Base-by-base conservation (phyloP, 1,140 invertebrate genomes). In the Leptonema lineaticorne region DNA sequence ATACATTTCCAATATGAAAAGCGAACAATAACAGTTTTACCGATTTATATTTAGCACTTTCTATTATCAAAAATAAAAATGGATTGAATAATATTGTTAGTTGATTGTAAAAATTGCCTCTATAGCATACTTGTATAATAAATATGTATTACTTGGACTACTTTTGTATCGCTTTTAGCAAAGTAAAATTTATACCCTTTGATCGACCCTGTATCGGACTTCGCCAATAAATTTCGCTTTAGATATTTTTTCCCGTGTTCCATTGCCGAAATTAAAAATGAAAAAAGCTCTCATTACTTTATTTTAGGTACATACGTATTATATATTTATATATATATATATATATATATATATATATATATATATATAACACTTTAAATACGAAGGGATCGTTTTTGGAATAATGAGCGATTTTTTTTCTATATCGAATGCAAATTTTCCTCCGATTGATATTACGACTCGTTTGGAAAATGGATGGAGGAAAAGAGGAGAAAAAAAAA, bases 201-300 rank as follows among this genome's bases (percentile, higher is more conserved):
- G 50, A 53, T 53, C 50, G 50, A 26, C 50, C 50, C 50, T 9
- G 20, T 22, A 20, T 48, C 46, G 46, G 8, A 18, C 6, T 22
- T 18, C 22, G 46, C 18, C 50, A 14, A 53, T 53, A 53, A 53
- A 53, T 53, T 22, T 24, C 37, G 37, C n/a, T 41, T 4, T 16
- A 1, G 37, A 41, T 41, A 41, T 48, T 48, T 48, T 20, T 11
- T 14, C 37, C 22, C 50, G 50, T 41, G 37, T 9, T 48, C 16
- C n/a, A n/a, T n/a, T 48, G 18, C 24, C 50, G n/a, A 53, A 53
- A 53, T 53, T 53, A 53, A 53, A 53, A 53, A 53, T 24, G 3
- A 53, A 53, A 53, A 22, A n/a, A n/a, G n/a, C n/a, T n/a, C n/a
- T n/a, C n/a, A n/a, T n/a, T n/a, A n/a, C n/a, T n/a, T n/a, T n/a